Evolutionary conservation across 2,113 vertebrate genomes (phyloP).

Genomic region (Dasyornis broadbenti): DNA sequence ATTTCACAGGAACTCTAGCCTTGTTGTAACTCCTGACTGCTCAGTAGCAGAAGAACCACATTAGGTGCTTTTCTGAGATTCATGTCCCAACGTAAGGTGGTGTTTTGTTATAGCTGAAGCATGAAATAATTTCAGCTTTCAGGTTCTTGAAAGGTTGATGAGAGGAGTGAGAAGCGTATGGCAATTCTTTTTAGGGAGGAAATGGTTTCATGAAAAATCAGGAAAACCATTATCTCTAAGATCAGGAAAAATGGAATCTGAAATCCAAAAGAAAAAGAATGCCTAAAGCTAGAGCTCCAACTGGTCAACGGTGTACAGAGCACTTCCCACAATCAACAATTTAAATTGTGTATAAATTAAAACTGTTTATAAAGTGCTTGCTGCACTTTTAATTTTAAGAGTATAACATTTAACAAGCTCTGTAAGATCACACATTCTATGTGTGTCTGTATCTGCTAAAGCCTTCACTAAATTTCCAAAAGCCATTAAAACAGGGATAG

Average conservation of each 20-base stretch:
- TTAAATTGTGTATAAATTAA: conserved; percentile 8
- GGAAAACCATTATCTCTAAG: background rate
- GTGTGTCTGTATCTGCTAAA: background rate
- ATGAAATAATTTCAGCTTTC: background rate
- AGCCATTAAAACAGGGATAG: background rate
- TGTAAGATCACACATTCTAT: background rate
- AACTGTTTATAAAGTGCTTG: background rate
- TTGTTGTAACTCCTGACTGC: background rate
- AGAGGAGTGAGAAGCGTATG: background rate
- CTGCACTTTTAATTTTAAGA: background rate
- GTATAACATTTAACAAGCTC: background rate
- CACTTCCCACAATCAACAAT: background rate
- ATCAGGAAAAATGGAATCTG: background rate
- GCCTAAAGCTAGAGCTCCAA: background rate
- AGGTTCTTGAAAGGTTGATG: background rate
- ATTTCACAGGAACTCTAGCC: background rate
- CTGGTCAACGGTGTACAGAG: background rate
- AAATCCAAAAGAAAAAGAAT: background rate
- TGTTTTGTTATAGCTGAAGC: background rate
- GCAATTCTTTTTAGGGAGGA: background rate
- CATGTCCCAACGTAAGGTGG: background rate
- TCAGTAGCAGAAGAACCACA: background rate
- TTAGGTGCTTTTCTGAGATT: background rate
- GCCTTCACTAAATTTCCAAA: background rate
- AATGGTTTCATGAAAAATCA: background rate